Conservation (phyloP, 2,797 vertebrate genomes). For the Prunella strophiata region DNA sequence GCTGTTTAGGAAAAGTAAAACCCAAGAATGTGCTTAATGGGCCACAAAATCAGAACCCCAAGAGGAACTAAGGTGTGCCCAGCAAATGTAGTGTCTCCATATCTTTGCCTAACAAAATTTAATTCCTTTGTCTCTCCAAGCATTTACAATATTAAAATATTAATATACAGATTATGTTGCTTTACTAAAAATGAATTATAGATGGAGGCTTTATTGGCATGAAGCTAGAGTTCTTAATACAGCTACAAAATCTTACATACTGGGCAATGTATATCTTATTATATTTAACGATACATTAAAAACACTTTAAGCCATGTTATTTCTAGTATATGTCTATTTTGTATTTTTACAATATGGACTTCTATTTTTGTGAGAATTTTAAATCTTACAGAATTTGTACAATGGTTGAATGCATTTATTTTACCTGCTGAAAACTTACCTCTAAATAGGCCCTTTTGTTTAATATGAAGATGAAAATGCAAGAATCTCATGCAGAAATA, state of each 20-base stretch:
- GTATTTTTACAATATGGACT: background rate
- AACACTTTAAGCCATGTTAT: background rate
- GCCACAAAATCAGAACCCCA: background rate
- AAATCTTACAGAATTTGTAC: background rate
- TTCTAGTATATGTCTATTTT: background rate
- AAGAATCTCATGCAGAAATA: background rate
- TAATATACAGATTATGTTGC: background rate
- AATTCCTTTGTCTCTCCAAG: background rate
- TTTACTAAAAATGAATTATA: background rate
- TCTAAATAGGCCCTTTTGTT: background rate
- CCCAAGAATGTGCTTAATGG: background rate
- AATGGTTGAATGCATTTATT: background rate
- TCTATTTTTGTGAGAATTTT: background rate
- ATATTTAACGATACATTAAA: background rate
- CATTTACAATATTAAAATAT: constrained; percentile 13
- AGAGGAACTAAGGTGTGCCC: background rate
- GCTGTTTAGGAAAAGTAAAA: background rate
- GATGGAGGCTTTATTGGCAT: background rate
- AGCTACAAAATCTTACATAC: background rate
- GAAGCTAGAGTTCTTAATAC: background rate
- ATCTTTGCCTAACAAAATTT: background rate
- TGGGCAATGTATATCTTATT: background rate
- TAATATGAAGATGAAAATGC: background rate
- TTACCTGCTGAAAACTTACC: background rate
- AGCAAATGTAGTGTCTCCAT: background rate